Conservation (phyloP, 2,113 vertebrate species). For the Melanerpes aurifrons region DNA sequence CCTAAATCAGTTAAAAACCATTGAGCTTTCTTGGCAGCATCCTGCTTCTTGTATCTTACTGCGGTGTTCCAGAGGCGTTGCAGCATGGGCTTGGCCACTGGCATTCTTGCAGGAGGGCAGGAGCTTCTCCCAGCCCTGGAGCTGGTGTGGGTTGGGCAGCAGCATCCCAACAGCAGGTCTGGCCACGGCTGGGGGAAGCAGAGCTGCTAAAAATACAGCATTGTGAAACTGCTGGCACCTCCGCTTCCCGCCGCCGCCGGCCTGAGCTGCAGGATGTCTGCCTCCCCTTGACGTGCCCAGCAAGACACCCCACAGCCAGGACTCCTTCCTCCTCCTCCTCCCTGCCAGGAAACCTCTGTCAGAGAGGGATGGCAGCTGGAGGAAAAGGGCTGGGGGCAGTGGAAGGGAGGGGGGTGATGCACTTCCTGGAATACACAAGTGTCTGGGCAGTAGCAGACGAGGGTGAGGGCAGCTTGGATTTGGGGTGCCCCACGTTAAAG, state of each 20-base stretch:
- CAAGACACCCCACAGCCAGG: background rate
- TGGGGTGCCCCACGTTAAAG: accelerated
- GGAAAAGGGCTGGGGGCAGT: background rate
- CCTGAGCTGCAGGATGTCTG: background rate
- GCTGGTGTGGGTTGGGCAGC: background rate
- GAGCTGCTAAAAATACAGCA: background rate
- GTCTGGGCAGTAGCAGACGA: background rate
- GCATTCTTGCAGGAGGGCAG: background rate
- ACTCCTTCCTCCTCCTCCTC: background rate
- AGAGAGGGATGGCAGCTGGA: background rate
- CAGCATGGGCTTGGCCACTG: accelerated
- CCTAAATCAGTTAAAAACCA: background rate
- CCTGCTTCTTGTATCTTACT: background rate
- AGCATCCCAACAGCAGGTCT: accelerated
- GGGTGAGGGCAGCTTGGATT: background rate
- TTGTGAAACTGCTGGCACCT: background rate
- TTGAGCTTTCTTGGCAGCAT: background rate
- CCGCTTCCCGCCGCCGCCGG: background rate
- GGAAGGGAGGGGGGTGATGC: background rate
- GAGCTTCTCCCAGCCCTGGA: background rate
- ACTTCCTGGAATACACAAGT: accelerated
- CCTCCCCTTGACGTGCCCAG: background rate
- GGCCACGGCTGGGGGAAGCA: background rate
- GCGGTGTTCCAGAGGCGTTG: background rate
- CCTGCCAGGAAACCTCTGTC: background rate